phyloP scores from a whole-genome alignment of 1,140 invertebrate species.

The Eueides isabella region DNA sequence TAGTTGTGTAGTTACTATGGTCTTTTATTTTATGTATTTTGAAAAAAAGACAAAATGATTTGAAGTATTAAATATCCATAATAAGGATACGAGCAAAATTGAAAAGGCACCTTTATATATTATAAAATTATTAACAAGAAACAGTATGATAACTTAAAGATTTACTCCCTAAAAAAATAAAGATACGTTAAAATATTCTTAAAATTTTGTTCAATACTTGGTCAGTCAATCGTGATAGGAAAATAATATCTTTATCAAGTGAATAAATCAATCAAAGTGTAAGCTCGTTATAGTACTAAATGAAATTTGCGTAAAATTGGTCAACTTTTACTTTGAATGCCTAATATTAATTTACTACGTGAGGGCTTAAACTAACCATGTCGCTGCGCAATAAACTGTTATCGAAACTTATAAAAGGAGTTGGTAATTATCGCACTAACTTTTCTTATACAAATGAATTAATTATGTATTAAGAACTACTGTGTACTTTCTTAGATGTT shows the following conservation, averaged over 20 bases:
- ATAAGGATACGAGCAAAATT: too few relatives aligned
- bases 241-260: constrained; percentile 2
- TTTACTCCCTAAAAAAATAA: too few relatives aligned
- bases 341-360: constrained; percentile 77
- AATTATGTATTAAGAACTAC: constrained; percentile 51
- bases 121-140: too few relatives aligned
- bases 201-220: too few relatives aligned
- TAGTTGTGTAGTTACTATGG: too few relatives aligned
- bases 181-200: too few relatives aligned
- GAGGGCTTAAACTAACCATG: constrained; percentile 75
- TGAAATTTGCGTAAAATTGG: constrained; percentile 79
- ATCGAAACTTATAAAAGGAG: constrained; percentile 53
- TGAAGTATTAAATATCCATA: too few relatives aligned
- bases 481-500: neutral
- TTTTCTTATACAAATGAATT: constrained; percentile 60
- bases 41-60: too few relatives aligned
- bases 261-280: constrained; percentile 5
- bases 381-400: constrained; percentile 68
- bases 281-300: constrained; percentile 38
- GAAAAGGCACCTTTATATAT: too few relatives aligned
- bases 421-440: constrained; percentile 69
- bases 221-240: too few relatives aligned
- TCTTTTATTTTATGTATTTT: too few relatives aligned
- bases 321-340: constrained; percentile 46
- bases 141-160: too few relatives aligned